Conservation (phyloP, 35 echinoderm and acorn worm genomes). For the Chiridota heheva region DNA sequence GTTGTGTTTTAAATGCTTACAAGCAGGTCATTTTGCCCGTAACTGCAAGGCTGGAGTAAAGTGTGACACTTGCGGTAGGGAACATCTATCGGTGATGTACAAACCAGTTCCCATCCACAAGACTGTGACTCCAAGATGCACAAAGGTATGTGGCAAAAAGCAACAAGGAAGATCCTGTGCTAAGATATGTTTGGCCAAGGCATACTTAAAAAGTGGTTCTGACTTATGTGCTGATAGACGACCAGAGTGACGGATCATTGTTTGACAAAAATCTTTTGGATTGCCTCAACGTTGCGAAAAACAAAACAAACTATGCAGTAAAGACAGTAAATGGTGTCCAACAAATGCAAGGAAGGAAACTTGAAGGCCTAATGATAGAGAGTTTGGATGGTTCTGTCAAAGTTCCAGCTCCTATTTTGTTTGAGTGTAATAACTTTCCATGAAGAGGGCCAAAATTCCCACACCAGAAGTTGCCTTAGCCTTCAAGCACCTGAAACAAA, state of each 20-base stretch:
- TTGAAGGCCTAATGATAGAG: constrained; percentile 35
- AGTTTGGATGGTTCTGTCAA: constrained; percentile 26
- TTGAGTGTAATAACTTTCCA: constrained; percentile 42
- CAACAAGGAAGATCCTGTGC: constrained; percentile 55
- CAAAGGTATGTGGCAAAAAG: constrained; percentile 39
- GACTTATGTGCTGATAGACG: constrained; percentile 53
- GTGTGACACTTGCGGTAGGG: constrained; percentile 13
- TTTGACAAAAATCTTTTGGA: constrained; percentile 45
- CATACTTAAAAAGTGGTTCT: constrained; percentile 16
- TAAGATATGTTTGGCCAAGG: constrained; percentile 53
- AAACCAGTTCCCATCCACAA: neutral
- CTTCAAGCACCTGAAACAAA: constrained; percentile 42
- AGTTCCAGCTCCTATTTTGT: constrained; percentile 12
- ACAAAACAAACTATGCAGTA: constrained; percentile 33
- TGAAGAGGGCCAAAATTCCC: constrained; percentile 51
- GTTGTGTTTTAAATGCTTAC: constrained; percentile 49
- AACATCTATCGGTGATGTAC: constrained; percentile 32
- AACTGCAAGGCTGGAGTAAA: constrained; percentile 40
- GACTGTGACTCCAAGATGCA: constrained; percentile 33
- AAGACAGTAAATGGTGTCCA: constrained; percentile 26
- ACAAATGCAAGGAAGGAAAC: constrained; percentile 33
- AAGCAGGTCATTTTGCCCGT: constrained; percentile 18
- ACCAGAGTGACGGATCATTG: constrained; percentile 59
- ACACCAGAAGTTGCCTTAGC: constrained; percentile 18
- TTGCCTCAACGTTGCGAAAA: neutral